Percentiles rank a stretch among this genome's conserved stretches.
These are phyloP conservation scores for Whitmania pigra DNA, from an alignment of 1,140 invertebrate genomes.

Conservation along the genomic window DNA sequence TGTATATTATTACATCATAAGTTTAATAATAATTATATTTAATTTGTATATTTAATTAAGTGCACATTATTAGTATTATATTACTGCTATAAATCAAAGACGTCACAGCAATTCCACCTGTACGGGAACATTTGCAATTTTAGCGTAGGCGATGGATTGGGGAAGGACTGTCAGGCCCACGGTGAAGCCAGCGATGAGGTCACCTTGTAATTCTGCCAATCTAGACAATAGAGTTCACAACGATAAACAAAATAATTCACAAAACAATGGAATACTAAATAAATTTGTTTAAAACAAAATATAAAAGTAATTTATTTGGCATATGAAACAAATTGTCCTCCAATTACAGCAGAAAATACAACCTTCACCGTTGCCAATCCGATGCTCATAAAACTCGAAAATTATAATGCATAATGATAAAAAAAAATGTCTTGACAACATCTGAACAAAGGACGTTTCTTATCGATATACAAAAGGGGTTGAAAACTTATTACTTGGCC, in stretches of 20 bases:
- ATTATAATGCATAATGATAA: too few species aligned
- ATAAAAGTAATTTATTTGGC: too few species aligned
- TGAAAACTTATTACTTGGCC: not conserved
- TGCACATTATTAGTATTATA: not conserved
- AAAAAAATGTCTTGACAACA: too few species aligned
- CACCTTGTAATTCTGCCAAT: slow-evolving; percentile 25
- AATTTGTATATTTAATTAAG: not conserved
- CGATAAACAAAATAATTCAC: not conserved
- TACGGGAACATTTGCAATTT: slow-evolving; percentile 57
- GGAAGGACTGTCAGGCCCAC: slow-evolving; percentile 72
- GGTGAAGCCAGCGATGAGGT: slow-evolving; percentile 59
- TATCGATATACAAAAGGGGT: too few species aligned
- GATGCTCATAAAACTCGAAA: too few species aligned
- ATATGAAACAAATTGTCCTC: too few species aligned
- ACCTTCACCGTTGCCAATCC: too few species aligned
- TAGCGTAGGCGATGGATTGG: slow-evolving; percentile 69
- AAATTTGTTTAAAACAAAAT: too few species aligned
- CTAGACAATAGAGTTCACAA: not conserved
- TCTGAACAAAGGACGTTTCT: too few species aligned
- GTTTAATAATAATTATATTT: not conserved
- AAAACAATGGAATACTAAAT: not conserved
- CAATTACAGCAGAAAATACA: too few species aligned
- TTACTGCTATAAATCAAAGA: not conserved
- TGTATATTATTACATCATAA: not conserved
- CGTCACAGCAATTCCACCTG: slow-evolving; percentile 46